phyloP scores from a whole-genome alignment of 2,797 vertebrate species.

The Eutrigla gurnardus region DNA sequence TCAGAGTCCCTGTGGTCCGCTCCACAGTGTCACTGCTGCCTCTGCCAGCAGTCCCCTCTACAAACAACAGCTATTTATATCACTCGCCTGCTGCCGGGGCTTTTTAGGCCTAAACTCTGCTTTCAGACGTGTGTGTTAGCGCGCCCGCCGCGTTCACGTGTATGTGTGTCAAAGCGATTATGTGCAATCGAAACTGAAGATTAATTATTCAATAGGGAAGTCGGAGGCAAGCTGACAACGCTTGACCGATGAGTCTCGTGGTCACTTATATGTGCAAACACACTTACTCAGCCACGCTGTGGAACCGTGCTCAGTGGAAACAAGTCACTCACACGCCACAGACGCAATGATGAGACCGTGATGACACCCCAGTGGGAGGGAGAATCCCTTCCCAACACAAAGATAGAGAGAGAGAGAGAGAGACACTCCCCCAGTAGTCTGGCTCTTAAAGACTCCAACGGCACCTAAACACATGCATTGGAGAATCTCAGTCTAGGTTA shows the following conservation, averaged over 20 bases:
- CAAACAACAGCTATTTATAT: slow-evolving; percentile 88
- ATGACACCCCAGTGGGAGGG: slow-evolving; percentile 64
- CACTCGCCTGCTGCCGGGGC: slow-evolving; percentile 86
- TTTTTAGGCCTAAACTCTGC: slow-evolving; percentile 81
- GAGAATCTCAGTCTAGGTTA: slow-evolving; percentile 56
- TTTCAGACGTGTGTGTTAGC: slow-evolving; percentile 71
- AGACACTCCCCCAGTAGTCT: slow-evolving; percentile 14
- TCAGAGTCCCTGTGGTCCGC: slow-evolving; percentile 79
- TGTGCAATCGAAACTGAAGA: slow-evolving; percentile 81
- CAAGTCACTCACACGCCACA: slow-evolving; percentile 48
- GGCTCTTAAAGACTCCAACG: slow-evolving; percentile 34
- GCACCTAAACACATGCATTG: slow-evolving; percentile 56
- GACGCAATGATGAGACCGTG: slow-evolving; percentile 66
- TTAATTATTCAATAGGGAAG: slow-evolving; percentile 91
- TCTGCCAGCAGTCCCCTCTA: slow-evolving; percentile 77
- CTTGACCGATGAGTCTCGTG: slow-evolving; percentile 82
- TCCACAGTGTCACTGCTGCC: slow-evolving; percentile 74
- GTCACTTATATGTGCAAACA: slow-evolving; percentile 62
- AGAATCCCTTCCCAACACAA: slow-evolving; percentile 58
- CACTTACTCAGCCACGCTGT: slow-evolving; percentile 40
- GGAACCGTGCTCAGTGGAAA: slow-evolving; percentile 60
- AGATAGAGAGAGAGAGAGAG: not conserved
- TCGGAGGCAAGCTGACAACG: slow-evolving; percentile 83
- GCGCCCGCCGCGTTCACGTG: slow-evolving; percentile 40
- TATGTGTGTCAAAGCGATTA: slow-evolving; percentile 79